Base-by-base conservation (phyloP, 1,140 invertebrate genomes). In the Polypedilum pembai region DNA sequence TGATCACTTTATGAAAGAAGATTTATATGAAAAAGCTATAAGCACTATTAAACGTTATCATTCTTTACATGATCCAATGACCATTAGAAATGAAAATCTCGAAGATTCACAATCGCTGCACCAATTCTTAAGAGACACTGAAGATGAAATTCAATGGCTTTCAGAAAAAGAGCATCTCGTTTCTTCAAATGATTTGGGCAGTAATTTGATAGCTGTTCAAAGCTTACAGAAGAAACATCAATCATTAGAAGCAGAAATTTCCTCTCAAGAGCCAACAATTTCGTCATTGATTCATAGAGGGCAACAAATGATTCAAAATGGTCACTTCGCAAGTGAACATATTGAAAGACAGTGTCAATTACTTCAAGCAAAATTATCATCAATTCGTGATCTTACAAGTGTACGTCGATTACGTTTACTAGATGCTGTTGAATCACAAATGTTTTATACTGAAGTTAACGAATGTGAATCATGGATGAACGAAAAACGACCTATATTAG, bases 161-260 rank as follows among this genome's bases (percentile, higher is more conserved):
- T 81, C 85, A 0, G 95, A 98, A 80, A 95, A 95, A 78, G 92
- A 95, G 78, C 89, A 91, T 5, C 83, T 94, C 17, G 94, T 93
- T 2, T 85, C 88, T 0, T 95, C 92, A 1, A 86, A 88, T 77
- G 87, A 96, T 84, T 82, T 94, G 76, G 89, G 93, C 76, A 87
- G 86, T 79, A 80, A 82, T 17, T 83, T 99, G 63, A 90, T 92
- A 20, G 91, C 94, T n/a, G 95, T 98, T 0, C 96, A 99, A 80
- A 93, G 93, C 78, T 83, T 99, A 72, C 95, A 98, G 78, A 99
- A 98, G 86, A 98, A 98, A 83, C 96, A 99, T 83, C 89, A 93
- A 77, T 88, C 89, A 1, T 79, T 95, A 4, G 94, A 96, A 80
- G 89, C 92, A 0, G 94, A 96, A 83, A 83, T 96, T 8, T 79